Evolutionary conservation across 2,113 vertebrate species (phyloP).

Genomic region (Parus major): DNA sequence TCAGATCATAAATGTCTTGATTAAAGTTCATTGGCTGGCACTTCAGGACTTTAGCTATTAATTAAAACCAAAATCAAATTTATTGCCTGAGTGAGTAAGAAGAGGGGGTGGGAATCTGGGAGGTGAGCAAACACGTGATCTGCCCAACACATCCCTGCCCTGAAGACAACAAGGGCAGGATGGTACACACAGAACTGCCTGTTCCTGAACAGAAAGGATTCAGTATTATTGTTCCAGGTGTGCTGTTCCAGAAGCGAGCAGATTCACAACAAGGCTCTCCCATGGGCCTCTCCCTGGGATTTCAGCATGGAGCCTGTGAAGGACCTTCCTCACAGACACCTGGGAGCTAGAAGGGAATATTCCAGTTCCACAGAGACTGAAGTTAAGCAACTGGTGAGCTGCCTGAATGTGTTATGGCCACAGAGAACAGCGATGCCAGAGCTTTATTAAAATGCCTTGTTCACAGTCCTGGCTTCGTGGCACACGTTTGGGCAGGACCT

Average conservation of each 20-base stretch:
- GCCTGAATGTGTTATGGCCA: neutral
- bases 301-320: neutral
- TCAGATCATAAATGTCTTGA: neutral
- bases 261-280: neutral
- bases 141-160: neutral
- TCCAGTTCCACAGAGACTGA: slow-evolving; percentile 1
- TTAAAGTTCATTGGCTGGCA: neutral
- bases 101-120: neutral
- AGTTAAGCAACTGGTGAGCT: neutral
- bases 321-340: neutral
- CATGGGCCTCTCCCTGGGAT: neutral
- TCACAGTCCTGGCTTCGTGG: neutral
- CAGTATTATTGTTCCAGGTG: rapidly evolving
- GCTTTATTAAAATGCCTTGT: neutral
- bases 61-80: neutral
- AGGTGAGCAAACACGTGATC: rapidly evolving
- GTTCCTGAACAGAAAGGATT: neutral
- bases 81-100: neutral
- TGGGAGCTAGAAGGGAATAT: neutral
- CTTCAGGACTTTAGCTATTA: neutral
- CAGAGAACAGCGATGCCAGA: neutral
- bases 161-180: neutral
- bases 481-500: slow-evolving; percentile 15
- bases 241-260: neutral
- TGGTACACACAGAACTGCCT: neutral